Conservation (phyloP, 2,113 vertebrate species). For the Barnardius zonarius region DNA sequence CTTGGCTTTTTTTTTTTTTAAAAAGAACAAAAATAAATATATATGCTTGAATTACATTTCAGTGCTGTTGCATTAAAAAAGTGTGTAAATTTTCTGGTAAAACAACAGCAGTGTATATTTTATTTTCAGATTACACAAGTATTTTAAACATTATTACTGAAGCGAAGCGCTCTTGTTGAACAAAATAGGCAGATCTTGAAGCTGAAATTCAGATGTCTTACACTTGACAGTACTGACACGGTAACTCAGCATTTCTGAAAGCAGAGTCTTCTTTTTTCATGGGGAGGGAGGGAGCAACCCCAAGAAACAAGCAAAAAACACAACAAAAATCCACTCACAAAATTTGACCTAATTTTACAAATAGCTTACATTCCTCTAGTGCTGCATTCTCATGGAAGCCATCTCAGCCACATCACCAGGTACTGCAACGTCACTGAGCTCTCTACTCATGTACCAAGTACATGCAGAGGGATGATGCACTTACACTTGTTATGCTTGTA, state of each 20-base stretch:
- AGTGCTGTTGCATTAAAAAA: not conserved
- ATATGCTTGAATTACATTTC: not conserved
- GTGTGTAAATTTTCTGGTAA: not conserved
- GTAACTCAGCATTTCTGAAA: not conserved
- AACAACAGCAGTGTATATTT: not conserved
- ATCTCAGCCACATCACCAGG: not conserved
- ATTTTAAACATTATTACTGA: not conserved
- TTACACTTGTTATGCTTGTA: accelerated
- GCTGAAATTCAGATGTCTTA: not conserved
- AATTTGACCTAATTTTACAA: not conserved
- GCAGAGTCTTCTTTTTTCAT: not conserved
- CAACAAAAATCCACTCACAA: not conserved
- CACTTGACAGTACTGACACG: not conserved
- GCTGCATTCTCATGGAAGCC: not conserved
- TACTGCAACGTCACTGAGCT: not conserved
- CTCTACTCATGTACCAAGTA: not conserved
- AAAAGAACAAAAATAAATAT: not conserved
- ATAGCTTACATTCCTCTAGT: not conserved
- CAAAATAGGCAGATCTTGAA: not conserved
- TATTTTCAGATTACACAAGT: not conserved
- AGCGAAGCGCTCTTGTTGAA: not conserved
- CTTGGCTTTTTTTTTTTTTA: too few relatives aligned
- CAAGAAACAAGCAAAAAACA: not conserved
- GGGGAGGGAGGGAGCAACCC: not conserved
- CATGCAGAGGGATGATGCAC: not conserved